Base-by-base conservation (phyloP, 2,888 invertebrate genomes). In the Euzetes globulus region DNA sequence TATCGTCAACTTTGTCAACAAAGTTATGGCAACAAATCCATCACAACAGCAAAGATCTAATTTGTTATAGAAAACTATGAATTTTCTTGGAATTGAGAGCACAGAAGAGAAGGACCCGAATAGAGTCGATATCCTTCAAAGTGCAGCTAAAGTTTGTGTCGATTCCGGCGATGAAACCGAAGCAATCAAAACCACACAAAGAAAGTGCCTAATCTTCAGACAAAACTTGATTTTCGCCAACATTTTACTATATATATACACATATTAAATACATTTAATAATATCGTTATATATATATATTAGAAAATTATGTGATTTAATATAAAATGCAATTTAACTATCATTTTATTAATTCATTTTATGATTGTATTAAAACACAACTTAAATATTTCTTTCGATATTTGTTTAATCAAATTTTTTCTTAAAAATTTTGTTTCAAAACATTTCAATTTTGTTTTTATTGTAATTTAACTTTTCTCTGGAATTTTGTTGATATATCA, bases 1-100 rank as follows among this genome's bases (percentile, higher is more conserved):
- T 68, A 79, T 79, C 60, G 78, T 79, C 63, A 91, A 90, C 84
- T 91, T 91, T 82, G 90, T 91, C 76, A 90, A 90, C 81, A 91
- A 91, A 86, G 89, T 91, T 71, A 86, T 88, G 85, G 86, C 87
- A 84, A 73, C 76, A 52, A 77, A 73, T 19, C 72, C 75, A 13
- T 65, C 68, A 55, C 76, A 50, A 33, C 68, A 68, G 17, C 41
- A 45, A 11, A 37, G 45, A 17, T 22, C 37, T 29, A 68, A 68
- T 68, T 5, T 41, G 0, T 41, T 68, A 5, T 68, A 45, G n/a
- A 68, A 45, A 68, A 60, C 22, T 9, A 60, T 27, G 7, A 1
- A 27, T 60, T 25, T 17, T 15, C 17, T 11, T 13, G 45, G 15
- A 68, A 29, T n/a, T n/a, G 6, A 22, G 25, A 25, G 25, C n/a